Percentiles rank a stretch among this genome's conserved stretches.
Evolutionary conservation across 2,113 vertebrate genomes (phyloP).

Genomic region (Gymnogyps californianus): DNA sequence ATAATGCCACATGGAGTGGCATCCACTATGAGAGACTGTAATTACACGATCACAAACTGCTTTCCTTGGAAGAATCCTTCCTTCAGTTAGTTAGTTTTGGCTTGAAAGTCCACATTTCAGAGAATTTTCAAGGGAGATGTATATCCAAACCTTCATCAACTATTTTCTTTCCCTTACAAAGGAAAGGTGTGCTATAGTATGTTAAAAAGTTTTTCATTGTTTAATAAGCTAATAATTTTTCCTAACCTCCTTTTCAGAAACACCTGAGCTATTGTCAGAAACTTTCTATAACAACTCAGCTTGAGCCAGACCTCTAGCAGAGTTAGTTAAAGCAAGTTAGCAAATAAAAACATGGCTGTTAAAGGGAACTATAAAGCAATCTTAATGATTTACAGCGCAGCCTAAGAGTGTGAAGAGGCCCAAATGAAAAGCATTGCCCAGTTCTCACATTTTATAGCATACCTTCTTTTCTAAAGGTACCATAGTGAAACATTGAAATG

Average conservation of each 20-base stretch:
- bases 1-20: background rate
- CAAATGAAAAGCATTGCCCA: background rate
- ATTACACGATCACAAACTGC: background rate
- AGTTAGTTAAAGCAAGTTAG: background rate
- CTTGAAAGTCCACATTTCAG: background rate
- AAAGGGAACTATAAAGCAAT: background rate
- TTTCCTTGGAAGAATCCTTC: background rate
- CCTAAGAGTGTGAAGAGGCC: background rate
- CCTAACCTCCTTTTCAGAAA: background rate
- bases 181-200: background rate
- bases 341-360: background rate
- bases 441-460: background rate
- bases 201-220: background rate
- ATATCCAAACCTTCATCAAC: background rate
- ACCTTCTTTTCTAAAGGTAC: slow-evolving; percentile 12
- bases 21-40: background rate
- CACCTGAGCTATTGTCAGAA: background rate
- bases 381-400: background rate
- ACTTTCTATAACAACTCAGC: background rate
- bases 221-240: background rate
- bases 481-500: background rate
- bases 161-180: background rate
- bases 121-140: background rate
- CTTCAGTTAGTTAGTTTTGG: background rate
- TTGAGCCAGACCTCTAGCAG: background rate